Percentiles rank a stretch among this genome's conserved stretches.
Conservation (phyloP, 1,140 invertebrate species). For the Drosophila persimilis region DNA sequence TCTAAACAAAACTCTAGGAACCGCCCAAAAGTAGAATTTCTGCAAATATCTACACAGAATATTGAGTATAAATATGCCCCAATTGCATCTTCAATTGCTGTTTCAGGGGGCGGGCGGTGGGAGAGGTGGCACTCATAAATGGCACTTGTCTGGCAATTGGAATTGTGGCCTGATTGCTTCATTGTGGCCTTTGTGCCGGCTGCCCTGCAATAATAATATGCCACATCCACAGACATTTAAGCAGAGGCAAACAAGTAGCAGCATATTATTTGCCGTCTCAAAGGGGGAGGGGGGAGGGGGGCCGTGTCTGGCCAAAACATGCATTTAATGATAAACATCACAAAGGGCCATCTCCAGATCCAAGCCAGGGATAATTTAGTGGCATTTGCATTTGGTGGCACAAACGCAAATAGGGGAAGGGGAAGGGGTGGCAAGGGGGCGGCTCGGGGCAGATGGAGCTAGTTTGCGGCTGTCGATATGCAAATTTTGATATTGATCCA, state of each 20-base stretch:
- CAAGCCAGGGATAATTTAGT: conserved; percentile 46
- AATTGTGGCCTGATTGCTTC: conserved; percentile 54
- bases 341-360: conserved; percentile 29
- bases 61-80: conserved; percentile 30
- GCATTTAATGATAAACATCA: conserved; percentile 71
- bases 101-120: neutral
- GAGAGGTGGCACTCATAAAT: conserved; percentile 59
- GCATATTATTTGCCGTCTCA: conserved; percentile 65
- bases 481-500: conserved; percentile 73
- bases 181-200: conserved; percentile 57
- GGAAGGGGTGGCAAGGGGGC: neutral
- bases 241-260: conserved; percentile 18
- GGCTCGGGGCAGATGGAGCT: conserved; percentile 35
- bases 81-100: conserved; percentile 18
- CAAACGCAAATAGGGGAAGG: no score
- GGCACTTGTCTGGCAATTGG: conserved; percentile 59
- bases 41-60: conserved; percentile 6
- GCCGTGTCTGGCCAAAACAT: conserved; percentile 29
- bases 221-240: conserved; percentile 13
- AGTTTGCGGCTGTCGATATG: conserved; percentile 64
- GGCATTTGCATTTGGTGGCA: conserved; percentile 47
- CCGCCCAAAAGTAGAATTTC: conserved; percentile 13
- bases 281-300: conserved; percentile 14
- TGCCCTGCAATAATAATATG: conserved; percentile 55
- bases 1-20: conserved; percentile 5